phyloP scores from a whole-genome alignment of 2,888 invertebrate genomes.

The Zootermopsis nevadensis region DNA sequence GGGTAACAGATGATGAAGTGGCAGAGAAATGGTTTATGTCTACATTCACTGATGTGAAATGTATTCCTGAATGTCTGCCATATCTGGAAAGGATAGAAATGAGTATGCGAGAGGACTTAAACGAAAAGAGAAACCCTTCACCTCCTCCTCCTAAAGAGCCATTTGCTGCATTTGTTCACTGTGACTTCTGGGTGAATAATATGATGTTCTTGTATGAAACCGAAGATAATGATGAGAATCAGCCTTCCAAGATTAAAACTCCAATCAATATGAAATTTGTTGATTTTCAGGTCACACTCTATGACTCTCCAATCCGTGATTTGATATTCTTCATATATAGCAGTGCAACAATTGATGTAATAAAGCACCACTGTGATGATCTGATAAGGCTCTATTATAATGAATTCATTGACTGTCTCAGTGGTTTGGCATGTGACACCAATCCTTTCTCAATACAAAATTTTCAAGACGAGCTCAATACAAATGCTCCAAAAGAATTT shows the following conservation, averaged over 20 bases:
- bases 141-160: slow-evolving; percentile 58
- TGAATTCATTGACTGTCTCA: slow-evolving; percentile 63
- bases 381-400: slow-evolving; percentile 68
- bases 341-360: slow-evolving; percentile 64
- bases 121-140: neutral
- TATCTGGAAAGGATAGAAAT: slow-evolving; percentile 47
- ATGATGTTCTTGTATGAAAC: slow-evolving; percentile 67
- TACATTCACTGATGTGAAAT: slow-evolving; percentile 49
- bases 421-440: slow-evolving; percentile 61
- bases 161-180: slow-evolving; percentile 68
- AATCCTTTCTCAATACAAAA: slow-evolving; percentile 61
- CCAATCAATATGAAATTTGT: slow-evolving; percentile 68
- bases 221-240: neutral
- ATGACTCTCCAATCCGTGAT: slow-evolving; percentile 67
- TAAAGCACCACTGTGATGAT: slow-evolving; percentile 64
- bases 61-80: slow-evolving; percentile 46
- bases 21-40: slow-evolving; percentile 56
- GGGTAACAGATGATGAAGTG: slow-evolving; percentile 56
- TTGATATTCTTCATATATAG: slow-evolving; percentile 69
- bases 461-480: slow-evolving; percentile 64
- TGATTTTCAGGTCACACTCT: slow-evolving; percentile 70
- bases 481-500: slow-evolving; percentile 63
- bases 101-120: slow-evolving; percentile 17
- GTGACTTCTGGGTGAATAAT: slow-evolving; percentile 73
- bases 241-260: slow-evolving; percentile 56